Base-by-base conservation (phyloP, 2,797 vertebrate species). In the Decapterus maruadsi region DNA sequence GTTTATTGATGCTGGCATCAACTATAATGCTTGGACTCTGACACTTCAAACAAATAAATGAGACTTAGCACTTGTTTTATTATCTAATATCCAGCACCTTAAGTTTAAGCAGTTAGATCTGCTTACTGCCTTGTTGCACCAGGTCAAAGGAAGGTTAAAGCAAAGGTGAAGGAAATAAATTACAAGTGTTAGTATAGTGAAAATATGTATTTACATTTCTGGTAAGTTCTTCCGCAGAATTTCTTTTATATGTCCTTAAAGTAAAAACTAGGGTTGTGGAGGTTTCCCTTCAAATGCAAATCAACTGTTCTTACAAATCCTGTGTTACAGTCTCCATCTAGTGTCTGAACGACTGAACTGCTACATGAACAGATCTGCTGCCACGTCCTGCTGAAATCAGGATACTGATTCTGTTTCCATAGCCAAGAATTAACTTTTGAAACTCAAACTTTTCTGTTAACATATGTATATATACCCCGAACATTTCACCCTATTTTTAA, bases 321-420 rank as follows among this genome's bases (percentile, higher is more conserved):
- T 20, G n/a, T 38, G 55, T 16, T 2, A 57, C 53, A 42, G 75
- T 68, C 76, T 67, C 85, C 83, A 80, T 83, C 83, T 82, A 46
- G 72, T 61, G 88, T 70, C 68, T 4, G 17, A 78, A 13, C 58
- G 6, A 14, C 5, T 16, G 2, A 10, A 79, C 8, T 0, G 48
- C 7, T 10, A n/a, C n/a, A n/a, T n/a, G n/a, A n/a, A n/a, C 29
- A 2, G 64, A 26, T 85, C 70, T 90, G 83, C 85, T 89, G 77
- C 85, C 88, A 70, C 76, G 90, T 91, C 2, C 22, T 83, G 83
- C 2, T 68, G 0, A 51, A 4, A 5, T 17, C 29, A 13, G 9
- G 9, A 1, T 42, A 55, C 40, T 54, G 36, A 38, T 19, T 4
- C 46, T 11, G 48, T 20, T 51, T 51, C n/a, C n/a, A 22, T 4